These are phyloP conservation scores for Octodon degus DNA, from an alignment of 2,113 vertebrate genomes.

Conservation along the genomic window DNA sequence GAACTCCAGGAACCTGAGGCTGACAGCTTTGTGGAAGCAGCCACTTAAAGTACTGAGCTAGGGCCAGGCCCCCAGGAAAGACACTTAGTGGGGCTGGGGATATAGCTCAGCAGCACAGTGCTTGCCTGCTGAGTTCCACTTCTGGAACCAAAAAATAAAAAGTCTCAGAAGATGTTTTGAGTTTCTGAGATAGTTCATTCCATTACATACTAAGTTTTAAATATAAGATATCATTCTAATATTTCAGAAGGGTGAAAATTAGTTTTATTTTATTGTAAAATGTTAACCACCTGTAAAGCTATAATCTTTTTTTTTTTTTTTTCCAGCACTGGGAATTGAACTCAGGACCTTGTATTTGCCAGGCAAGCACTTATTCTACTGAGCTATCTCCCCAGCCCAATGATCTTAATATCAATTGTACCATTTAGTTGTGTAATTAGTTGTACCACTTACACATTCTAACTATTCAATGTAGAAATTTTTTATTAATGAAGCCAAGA, in stretches of 20 bases:
- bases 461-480: not conserved
- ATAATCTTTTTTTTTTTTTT: not conserved
- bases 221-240: not conserved
- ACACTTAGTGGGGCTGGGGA: not conserved
- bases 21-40: too few species aligned
- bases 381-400: too few species aligned
- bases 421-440: not conserved
- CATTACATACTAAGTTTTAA: constrained; percentile 2
- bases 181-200: not conserved
- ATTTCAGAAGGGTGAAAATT: constrained; percentile 14
- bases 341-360: too few species aligned
- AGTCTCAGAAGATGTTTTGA: not conserved
- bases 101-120: too few species aligned
- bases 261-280: constrained; percentile 36
- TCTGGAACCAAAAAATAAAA: too few species aligned
- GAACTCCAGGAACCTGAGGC: too few species aligned
- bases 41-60: too few species aligned
- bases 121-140: too few species aligned
- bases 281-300: not conserved
- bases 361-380: too few species aligned
- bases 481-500: not conserved
- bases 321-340: too few species aligned
- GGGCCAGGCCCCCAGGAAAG: too few species aligned
- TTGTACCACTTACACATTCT: not conserved
- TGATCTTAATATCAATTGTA: constrained; percentile 15